Evolutionary conservation across 1,140 invertebrate species (phyloP).

Genomic region (Phocides pigmalion): DNA sequence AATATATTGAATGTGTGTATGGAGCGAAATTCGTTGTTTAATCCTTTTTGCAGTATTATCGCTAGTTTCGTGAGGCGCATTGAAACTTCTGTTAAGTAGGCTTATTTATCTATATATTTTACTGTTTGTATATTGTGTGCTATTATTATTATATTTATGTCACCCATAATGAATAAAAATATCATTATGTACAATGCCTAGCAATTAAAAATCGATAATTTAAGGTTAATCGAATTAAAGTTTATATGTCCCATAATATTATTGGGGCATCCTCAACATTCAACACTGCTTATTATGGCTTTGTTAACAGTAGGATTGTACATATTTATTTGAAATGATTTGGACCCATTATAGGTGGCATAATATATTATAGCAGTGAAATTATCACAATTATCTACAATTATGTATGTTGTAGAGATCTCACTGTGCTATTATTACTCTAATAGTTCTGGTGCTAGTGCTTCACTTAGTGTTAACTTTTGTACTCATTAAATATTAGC

Average conservation of each 20-base stretch:
- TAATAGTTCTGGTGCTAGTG: conserved; percentile 62
- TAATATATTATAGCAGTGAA: neutral
- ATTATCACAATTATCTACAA: neutral
- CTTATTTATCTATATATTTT: neutral
- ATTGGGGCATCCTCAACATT: neutral
- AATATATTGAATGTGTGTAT: conserved; percentile 3
- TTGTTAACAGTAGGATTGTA: too few species aligned
- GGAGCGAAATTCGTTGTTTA: conserved; percentile 3
- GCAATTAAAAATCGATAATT: neutral
- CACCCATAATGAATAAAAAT: neutral
- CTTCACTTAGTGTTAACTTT: conserved; percentile 59
- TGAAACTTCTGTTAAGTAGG: neutral
- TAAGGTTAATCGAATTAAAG: too few species aligned
- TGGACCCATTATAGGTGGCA: neutral
- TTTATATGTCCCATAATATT: neutral
- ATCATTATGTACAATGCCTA: neutral
- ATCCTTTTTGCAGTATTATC: conserved; percentile 28
- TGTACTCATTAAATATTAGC: conserved; percentile 48
- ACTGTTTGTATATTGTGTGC: conserved; percentile 8
- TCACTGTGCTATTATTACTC: conserved; percentile 33
- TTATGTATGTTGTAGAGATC: conserved; percentile 35
- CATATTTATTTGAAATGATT: neutral
- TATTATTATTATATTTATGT: neutral
- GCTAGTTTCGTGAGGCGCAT: neutral
- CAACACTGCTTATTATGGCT: too few species aligned